Base-by-base conservation (phyloP, 2,888 invertebrate genomes). In the Scaptomyza cyrtandrae region DNA sequence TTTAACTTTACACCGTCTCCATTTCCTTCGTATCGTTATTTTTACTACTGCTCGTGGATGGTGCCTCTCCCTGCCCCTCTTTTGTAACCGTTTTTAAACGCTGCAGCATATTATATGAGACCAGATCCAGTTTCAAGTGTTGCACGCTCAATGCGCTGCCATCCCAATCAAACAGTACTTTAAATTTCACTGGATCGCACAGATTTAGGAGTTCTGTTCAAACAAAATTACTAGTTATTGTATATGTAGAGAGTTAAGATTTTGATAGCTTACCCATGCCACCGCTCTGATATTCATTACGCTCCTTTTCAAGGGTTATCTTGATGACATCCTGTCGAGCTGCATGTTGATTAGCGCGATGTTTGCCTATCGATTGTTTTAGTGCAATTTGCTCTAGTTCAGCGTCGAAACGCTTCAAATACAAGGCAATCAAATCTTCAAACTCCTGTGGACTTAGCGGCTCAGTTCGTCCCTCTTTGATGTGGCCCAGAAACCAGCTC, bases 241-340 rank as follows among this genome's bases (percentile, higher is more conserved):
- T 13, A 29, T 19, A 24, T 10, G 37, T 16, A 4, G 4, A 13
- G n/a, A 46, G 16, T 13, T 43, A 4, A 19, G 19, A 5, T 48
- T 19, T 19, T 2, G 5, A 6, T n/a, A 27, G 33, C 71, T 58
- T 67, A 93, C 97, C 97, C 85, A 97, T 92, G 31, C 97, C 97
- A 86, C 95, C 95, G 0, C 94, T 94, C 66, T 95, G 93, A 88
- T 95, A 97, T 89, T 97, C 97, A 69, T 95, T 94, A 9, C 85
- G 92, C 83, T 98, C 97, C 55, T 94, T 94, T 84, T 96, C 95
- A 73, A 95, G 93, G 0, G 96, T 96, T 82, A 97, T 94, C 82
- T 94, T 94, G 48, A 98, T 95, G 10, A 96, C 94, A 91, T 96
- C 95, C 91, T 96, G 95, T 66, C 98, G 93, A 75, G 95, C 95